A percentile compares a stretch with the other conserved stretches of the same genome.
Conservation (phyloP, 2,888 invertebrate genomes). For the Limnephilus lunatus region DNA sequence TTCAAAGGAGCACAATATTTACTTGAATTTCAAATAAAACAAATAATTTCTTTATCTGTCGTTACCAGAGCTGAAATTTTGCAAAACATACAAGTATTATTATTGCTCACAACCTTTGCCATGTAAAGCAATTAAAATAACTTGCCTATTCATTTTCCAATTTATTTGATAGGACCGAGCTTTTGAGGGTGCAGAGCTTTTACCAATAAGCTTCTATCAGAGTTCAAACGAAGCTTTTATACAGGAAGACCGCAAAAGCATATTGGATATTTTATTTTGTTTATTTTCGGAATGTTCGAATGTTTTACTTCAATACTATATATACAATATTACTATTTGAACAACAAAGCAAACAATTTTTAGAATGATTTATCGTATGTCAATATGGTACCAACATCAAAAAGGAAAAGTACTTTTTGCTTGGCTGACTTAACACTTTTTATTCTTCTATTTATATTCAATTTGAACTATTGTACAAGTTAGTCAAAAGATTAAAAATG, state of each 20-base stretch:
- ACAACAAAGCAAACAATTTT: background rate
- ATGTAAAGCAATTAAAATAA: constrained; percentile 41
- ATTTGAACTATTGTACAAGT: background rate
- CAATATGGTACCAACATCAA: background rate
- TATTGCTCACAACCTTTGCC: constrained; percentile 17
- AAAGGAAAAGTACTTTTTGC: background rate
- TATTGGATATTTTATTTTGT: background rate
- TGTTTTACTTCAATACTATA: background rate
- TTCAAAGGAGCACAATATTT: background rate
- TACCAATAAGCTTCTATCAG: constrained; percentile 44
- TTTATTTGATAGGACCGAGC: constrained; percentile 38
- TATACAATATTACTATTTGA: background rate
- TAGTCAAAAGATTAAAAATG: too few relatives aligned
- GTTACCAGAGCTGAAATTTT: background rate
- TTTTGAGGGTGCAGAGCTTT: constrained; percentile 39
- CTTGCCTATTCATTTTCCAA: constrained; percentile 44
- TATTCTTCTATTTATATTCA: background rate
- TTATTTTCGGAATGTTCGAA: background rate
- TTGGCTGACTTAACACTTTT: background rate
- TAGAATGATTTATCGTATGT: background rate
- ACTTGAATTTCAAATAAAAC: background rate
- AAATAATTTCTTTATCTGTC: background rate
- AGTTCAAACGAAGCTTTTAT: background rate
- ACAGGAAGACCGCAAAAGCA: constrained; percentile 29
- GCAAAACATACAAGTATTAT: constrained; percentile 20